Evolutionary conservation across 2,113 vertebrate species (phyloP).

Genomic region (Ginglymostoma cirratum): DNA sequence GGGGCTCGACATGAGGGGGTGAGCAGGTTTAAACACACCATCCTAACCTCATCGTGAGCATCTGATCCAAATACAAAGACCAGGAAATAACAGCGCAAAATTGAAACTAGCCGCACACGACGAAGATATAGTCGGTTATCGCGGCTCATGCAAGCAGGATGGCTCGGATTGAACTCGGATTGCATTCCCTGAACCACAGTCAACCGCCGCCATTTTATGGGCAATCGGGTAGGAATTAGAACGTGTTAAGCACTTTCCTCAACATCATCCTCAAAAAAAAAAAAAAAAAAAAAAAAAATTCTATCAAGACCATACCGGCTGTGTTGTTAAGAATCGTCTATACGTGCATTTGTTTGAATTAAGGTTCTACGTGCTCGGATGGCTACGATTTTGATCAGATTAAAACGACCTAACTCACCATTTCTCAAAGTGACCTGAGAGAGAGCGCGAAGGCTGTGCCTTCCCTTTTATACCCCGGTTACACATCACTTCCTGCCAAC

Average conservation of each 20-base stretch:
- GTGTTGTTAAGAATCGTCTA: too few relatives aligned
- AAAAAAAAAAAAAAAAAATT: background rate
- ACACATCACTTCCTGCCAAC: slow-evolving; percentile 19
- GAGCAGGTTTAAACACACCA: background rate
- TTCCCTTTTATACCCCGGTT: background rate
- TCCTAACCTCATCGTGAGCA: background rate
- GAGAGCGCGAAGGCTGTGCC: background rate
- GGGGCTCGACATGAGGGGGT: background rate
- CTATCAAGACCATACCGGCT: background rate
- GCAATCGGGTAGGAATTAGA: too few relatives aligned
- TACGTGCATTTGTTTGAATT: accelerated
- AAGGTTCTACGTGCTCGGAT: background rate
- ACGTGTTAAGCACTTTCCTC: too few relatives aligned
- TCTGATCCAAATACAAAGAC: background rate
- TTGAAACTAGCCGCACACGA: background rate
- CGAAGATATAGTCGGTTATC: background rate
- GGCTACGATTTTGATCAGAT: background rate
- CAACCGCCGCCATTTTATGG: background rate
- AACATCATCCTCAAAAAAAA: background rate
- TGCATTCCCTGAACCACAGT: background rate
- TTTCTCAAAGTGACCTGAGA: background rate
- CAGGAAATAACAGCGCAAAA: background rate
- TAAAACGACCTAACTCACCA: background rate
- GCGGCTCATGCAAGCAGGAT: background rate
- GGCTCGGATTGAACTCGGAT: background rate